Evolutionary conservation across 2,888 invertebrate genomes (phyloP).

Genomic region (Caenorhabditis sp.): DNA sequence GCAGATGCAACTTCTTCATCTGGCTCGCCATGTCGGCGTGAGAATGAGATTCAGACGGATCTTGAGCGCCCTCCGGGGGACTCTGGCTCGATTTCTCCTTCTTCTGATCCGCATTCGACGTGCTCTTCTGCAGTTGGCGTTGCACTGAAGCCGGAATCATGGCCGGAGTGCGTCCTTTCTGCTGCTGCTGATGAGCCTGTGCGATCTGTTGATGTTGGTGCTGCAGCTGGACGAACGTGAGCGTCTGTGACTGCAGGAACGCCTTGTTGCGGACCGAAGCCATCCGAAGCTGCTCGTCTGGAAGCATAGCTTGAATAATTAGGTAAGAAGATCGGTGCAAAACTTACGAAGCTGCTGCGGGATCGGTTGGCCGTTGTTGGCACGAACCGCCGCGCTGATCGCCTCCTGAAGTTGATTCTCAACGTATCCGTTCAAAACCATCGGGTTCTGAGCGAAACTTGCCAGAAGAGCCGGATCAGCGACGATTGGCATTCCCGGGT

Average conservation of each 20-base stretch:
- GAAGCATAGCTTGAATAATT: background rate
- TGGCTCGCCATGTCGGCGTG: constrained; percentile 15
- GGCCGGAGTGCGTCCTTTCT: constrained; percentile 35
- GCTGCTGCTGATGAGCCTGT: constrained; percentile 14
- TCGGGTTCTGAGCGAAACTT: constrained; percentile 45
- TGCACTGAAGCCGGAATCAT: constrained; percentile 71
- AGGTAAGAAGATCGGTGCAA: background rate
- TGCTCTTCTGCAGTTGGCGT: constrained; percentile 61
- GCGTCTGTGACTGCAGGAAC: constrained; percentile 50
- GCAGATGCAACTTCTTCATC: constrained; percentile 60
- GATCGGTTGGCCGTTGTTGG: constrained; percentile 51
- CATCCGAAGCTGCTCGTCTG: constrained; percentile 52
- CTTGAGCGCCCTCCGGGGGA: constrained; percentile 20
- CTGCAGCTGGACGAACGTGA: constrained; percentile 30
- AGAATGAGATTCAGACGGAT: constrained; percentile 3
- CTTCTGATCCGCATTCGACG: constrained; percentile 42
- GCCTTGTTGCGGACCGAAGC: constrained; percentile 46
- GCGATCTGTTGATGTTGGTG: constrained; percentile 47
- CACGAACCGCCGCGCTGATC: constrained; percentile 35
- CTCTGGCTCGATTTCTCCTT: constrained; percentile 50
- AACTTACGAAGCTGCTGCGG: constrained; percentile 50
- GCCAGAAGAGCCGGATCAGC: constrained; percentile 45
- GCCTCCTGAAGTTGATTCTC: constrained; percentile 54
- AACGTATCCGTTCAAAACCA: constrained; percentile 36
- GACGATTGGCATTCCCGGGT: constrained; percentile 27